phyloP scores from a whole-genome alignment of 2,113 vertebrate genomes.

The Carassius carassius region DNA sequence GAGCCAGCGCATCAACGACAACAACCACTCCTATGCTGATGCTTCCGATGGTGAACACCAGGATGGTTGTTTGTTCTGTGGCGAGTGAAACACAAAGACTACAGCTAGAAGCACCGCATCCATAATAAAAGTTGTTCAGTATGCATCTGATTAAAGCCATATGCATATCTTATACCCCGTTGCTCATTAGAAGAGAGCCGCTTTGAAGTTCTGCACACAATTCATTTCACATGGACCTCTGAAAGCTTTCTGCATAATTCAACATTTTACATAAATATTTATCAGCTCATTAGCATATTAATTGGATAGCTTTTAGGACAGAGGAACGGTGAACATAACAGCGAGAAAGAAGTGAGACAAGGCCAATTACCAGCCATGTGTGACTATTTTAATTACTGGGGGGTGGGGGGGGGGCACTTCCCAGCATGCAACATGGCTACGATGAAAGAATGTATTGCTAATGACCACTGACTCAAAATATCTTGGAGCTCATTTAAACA shows the following conservation, averaged over 20 bases:
- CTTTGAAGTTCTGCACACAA: conserved; percentile 90
- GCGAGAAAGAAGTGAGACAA: conserved; percentile 48
- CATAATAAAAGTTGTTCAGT: conserved; percentile 93
- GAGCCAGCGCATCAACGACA: too few relatives aligned
- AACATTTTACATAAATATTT: conserved; percentile 88
- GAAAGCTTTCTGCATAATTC: conserved; percentile 92
- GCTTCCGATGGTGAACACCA: neutral
- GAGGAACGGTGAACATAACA: conserved; percentile 39
- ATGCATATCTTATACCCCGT: conserved; percentile 83
- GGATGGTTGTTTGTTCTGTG: conserved; percentile 22
- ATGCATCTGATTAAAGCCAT: conserved; percentile 89
- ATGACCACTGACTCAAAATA: conserved; percentile 1
- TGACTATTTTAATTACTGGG: conserved; percentile 84
- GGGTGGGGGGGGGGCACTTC: neutral
- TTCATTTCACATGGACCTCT: conserved; percentile 86
- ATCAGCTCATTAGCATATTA: conserved; percentile 92
- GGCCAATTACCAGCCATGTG: conserved; percentile 81
- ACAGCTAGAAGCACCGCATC: conserved; percentile 83
- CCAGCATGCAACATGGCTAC: conserved; percentile 32
- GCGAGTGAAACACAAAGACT: conserved; percentile 90
- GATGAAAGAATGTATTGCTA: conserved; percentile 32
- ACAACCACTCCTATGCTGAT: too few relatives aligned
- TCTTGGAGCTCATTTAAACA: neutral
- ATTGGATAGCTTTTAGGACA: conserved; percentile 76
- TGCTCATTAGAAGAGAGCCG: conserved; percentile 85